A percentile compares a stretch with the other conserved stretches of the same genome.
phyloP scores from a whole-genome alignment of 2,888 invertebrate species.

The Calameuta idolon region DNA sequence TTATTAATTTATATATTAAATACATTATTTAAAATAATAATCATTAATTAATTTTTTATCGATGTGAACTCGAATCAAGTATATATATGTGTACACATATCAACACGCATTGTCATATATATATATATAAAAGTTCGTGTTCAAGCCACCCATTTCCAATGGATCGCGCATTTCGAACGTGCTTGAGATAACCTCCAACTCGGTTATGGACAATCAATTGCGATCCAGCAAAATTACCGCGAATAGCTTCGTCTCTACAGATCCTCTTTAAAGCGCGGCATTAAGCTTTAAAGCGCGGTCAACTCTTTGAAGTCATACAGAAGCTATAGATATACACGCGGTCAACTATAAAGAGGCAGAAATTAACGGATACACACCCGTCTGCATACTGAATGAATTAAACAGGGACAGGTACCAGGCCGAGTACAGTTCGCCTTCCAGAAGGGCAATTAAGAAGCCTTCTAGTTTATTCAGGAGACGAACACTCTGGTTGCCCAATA shows the following conservation, averaged over 20 bases:
- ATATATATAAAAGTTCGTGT: constrained; percentile 5
- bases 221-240: constrained; percentile 18
- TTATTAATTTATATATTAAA: too few relatives aligned
- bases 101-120: neutral
- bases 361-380: neutral
- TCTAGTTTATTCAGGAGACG: neutral
- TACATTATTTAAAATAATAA: too few relatives aligned
- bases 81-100: neutral
- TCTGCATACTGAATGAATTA: neutral
- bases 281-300: neutral
- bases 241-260: constrained; percentile 23
- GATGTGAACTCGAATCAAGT: too few relatives aligned
- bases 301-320: neutral
- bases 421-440: neutral
- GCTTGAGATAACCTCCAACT: neutral
- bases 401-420: neutral
- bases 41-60: too few relatives aligned
- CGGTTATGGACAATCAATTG: neutral
- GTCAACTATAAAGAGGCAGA: neutral
- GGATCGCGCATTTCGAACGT: neutral
- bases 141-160: neutral
- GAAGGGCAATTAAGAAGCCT: neutral
- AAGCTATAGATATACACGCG: neutral
- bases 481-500: neutral
- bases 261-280: constrained; percentile 20